phyloP scores from a whole-genome alignment of 2,888 invertebrate genomes.

The Acanthoscelides obtectus region DNA sequence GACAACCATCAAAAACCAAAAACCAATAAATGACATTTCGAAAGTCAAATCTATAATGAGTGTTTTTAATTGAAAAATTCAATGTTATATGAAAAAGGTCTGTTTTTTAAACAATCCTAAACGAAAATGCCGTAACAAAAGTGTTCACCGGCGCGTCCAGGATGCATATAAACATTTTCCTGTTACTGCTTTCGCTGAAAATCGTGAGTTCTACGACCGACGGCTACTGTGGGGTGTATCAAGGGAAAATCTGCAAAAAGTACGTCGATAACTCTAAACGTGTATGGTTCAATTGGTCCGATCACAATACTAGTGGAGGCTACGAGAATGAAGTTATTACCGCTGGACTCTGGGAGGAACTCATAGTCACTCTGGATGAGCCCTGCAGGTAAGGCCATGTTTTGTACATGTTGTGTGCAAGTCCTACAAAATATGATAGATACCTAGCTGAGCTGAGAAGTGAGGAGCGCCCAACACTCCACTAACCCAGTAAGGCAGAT shows the following conservation, averaged over 20 bases:
- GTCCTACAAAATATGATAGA: too few relatives aligned
- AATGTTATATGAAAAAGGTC: not conserved
- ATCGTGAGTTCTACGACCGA: slow-evolving; percentile 19
- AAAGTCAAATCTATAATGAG: not conserved
- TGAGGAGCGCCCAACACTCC: too few relatives aligned
- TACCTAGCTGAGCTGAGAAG: too few relatives aligned
- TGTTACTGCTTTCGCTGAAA: not conserved
- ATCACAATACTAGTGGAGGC: slow-evolving; percentile 57
- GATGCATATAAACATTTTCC: not conserved
- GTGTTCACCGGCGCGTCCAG: not conserved
- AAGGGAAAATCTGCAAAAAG: slow-evolving; percentile 60
- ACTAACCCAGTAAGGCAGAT: too few relatives aligned
- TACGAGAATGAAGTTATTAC: slow-evolving; percentile 83
- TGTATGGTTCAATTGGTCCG: slow-evolving; percentile 58
- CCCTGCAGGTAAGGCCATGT: slow-evolving; percentile 56
- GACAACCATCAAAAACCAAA: not conserved
- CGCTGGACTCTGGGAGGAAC: slow-evolving; percentile 78
- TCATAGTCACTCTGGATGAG: slow-evolving; percentile 73
- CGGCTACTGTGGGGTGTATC: slow-evolving; percentile 83
- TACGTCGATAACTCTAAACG: slow-evolving; percentile 50
- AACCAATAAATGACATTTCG: not conserved
- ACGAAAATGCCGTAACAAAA: not conserved
- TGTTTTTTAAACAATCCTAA: not conserved
- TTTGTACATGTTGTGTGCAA: too few relatives aligned
- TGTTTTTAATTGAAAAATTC: not conserved